These are phyloP conservation scores for Murina feae DNA, from an alignment of 2,113 vertebrate species.

Conservation along the genomic window DNA sequence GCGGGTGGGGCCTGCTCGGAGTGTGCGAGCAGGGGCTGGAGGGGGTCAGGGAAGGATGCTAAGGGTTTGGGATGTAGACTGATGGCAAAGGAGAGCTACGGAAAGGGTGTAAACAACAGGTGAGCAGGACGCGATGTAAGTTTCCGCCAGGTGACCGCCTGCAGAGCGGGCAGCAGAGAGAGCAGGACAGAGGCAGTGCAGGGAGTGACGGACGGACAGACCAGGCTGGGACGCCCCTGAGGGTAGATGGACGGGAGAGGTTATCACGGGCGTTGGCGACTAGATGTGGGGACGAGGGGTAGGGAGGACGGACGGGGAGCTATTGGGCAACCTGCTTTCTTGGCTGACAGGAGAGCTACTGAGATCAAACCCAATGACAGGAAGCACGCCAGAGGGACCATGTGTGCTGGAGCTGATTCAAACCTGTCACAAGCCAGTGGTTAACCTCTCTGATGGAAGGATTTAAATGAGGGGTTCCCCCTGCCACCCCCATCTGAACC, in stretches of 20 bases:
- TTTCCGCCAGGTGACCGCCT: not conserved
- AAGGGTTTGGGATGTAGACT: not conserved
- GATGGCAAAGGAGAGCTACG: not conserved
- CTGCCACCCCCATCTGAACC: not conserved
- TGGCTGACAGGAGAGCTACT: not conserved
- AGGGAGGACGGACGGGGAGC: no score
- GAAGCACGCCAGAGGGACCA: not conserved
- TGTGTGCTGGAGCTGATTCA: accelerated
- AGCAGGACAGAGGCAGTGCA: not conserved
- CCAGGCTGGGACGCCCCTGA: not conserved
- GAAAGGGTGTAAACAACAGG: not conserved
- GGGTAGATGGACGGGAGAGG: not conserved
- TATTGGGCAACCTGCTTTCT: not conserved
- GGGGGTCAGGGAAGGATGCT: not conserved
- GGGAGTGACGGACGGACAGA: accelerated
- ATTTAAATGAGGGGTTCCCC: not conserved
- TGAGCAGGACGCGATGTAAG: not conserved
- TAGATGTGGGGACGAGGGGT: no score
- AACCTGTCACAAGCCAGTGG: not conserved
- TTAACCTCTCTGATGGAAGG: not conserved
- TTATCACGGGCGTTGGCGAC: not conserved
- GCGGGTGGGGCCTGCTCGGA: accelerated
- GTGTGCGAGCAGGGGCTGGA: not conserved
- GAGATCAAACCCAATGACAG: not conserved
- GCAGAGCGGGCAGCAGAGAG: not conserved